Conservation (phyloP, 2,888 invertebrate species). For the Pyrgus malvae region DNA sequence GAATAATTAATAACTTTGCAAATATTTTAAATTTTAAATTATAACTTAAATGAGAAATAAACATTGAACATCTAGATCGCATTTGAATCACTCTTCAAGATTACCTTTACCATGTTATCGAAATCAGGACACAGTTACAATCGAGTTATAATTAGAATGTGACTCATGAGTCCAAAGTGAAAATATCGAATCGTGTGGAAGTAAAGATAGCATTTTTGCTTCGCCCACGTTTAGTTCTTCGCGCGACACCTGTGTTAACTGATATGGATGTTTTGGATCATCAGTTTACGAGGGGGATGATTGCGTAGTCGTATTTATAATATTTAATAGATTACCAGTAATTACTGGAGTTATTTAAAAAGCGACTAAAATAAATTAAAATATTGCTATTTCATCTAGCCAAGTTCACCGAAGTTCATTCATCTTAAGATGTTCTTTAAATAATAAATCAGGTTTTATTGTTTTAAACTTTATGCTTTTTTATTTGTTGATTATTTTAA, state of each 20-base stretch:
- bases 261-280: constrained; percentile 38
- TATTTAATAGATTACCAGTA: background rate
- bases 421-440: no score
- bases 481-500: no score
- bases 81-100: no score
- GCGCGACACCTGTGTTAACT: constrained; percentile 40
- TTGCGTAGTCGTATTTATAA: no score
- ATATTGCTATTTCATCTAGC: no score
- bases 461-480: no score
- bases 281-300: background rate
- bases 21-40: no score
- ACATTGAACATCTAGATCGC: no score
- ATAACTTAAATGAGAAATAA: no score
- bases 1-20: background rate
- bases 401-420: no score
- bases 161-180: constrained; percentile 65
- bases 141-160: constrained; percentile 67
- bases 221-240: constrained; percentile 52
- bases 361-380: no score
- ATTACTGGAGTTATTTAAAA: background rate
- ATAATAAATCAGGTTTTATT: no score
- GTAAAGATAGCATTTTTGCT: constrained; percentile 67
- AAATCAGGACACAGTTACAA: constrained; percentile 65
- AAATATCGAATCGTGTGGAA: constrained; percentile 59
- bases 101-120: constrained; percentile 36